Evolutionary conservation across 1,140 invertebrate genomes (phyloP).

Genomic region (Watersipora subatra): DNA sequence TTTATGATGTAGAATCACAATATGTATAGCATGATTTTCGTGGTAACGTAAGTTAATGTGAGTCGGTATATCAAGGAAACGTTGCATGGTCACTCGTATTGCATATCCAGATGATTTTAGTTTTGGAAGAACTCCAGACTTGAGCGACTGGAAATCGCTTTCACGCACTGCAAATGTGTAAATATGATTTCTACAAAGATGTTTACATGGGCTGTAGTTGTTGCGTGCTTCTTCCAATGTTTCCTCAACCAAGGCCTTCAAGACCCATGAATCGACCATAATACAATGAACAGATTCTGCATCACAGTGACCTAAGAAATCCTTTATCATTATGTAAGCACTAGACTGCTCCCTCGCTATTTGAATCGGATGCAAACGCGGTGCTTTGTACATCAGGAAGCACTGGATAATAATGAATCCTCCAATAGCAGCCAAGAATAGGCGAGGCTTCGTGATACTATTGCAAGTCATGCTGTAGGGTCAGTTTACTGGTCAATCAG

Average conservation of each 20-base stretch:
- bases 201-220: too few relatives aligned
- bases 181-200: background rate
- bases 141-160: background rate
- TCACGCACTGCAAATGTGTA: background rate
- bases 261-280: background rate
- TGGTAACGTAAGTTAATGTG: background rate
- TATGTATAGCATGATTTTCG: conserved; percentile 16
- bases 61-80: background rate
- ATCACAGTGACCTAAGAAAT: background rate
- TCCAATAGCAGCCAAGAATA: too few relatives aligned
- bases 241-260: background rate
- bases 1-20: conserved; percentile 23
- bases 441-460: too few relatives aligned
- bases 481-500: too few relatives aligned
- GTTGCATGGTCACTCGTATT: background rate
- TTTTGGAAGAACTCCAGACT: background rate
- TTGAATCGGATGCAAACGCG: background rate
- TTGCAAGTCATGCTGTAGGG: too few relatives aligned
- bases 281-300: background rate
- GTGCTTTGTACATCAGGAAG: background rate
- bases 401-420: background rate
- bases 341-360: background rate
- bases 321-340: background rate
- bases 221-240: background rate
- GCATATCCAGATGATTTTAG: background rate